A percentile compares a stretch with the other conserved stretches of the same genome.
Conservation (phyloP, 1,140 invertebrate genomes). For the Hermatobates lingyangjiaoensis region DNA sequence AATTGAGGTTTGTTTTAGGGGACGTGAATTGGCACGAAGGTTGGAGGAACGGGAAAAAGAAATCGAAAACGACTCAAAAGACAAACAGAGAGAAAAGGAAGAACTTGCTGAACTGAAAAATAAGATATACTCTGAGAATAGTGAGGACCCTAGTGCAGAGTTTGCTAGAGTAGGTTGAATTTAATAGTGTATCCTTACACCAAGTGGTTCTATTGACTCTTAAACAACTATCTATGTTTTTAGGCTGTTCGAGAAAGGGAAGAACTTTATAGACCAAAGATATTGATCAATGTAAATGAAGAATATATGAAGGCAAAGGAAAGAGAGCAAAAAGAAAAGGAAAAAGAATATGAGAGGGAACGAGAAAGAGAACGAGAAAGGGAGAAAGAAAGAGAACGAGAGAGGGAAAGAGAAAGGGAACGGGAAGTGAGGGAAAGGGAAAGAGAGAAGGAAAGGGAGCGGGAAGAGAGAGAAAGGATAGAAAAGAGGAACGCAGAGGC, state of each 20-base stretch:
- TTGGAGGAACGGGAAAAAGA: conserved; percentile 78
- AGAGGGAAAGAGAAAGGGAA: conserved; percentile 25
- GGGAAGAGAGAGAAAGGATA: conserved; percentile 1
- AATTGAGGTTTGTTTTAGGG: conserved; percentile 30
- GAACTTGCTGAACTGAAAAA: conserved; percentile 77
- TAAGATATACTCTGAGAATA: conserved; percentile 56
- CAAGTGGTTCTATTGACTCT: too few species aligned
- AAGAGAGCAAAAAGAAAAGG: conserved; percentile 27
- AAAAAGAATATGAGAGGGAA: conserved; percentile 27
- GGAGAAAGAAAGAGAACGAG: conserved; percentile 14
- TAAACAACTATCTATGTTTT: conserved; percentile 15
- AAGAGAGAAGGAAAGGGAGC: conserved; percentile 4
- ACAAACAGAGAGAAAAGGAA: conserved; percentile 73
- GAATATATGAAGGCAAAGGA: conserved; percentile 26
- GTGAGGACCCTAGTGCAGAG: conserved; percentile 56
- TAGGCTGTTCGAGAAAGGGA: conserved; percentile 54
- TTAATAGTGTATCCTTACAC: too few species aligned
- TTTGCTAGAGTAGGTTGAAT: conserved; percentile 42
- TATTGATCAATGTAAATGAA: conserved; percentile 45
- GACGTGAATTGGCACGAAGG: conserved; percentile 71
- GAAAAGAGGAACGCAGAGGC: conserved; percentile 4
- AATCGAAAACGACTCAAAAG: conserved; percentile 73
- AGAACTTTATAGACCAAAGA: conserved; percentile 62
- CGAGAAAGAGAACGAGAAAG: conserved; percentile 22
- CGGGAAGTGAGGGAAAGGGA: conserved; percentile 17